A percentile compares a stretch with the other conserved stretches of the same genome.
Conservation (phyloP, 2,113 vertebrate genomes). For the Cairina moschata region DNA sequence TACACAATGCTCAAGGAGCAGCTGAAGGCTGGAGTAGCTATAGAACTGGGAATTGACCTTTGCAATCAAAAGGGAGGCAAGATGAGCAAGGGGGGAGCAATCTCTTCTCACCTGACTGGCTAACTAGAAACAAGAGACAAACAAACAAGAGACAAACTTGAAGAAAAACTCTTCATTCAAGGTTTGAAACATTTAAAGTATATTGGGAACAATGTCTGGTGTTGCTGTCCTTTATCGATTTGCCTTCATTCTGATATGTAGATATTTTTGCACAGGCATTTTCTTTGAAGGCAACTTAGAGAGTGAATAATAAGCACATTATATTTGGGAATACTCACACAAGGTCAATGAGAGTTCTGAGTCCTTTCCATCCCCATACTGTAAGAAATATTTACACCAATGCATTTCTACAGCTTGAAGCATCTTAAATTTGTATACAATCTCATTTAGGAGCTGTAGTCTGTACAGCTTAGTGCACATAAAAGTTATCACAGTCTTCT, state of each 20-base stretch:
- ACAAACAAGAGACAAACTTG: not conserved
- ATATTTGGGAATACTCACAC: not conserved
- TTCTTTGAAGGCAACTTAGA: not conserved
- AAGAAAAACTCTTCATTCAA: not conserved
- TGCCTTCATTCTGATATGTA: not conserved
- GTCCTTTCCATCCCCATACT: not conserved
- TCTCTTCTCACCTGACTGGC: not conserved
- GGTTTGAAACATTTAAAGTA: not conserved
- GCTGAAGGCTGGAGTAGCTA: not conserved
- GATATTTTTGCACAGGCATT: not conserved
- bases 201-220: not conserved
- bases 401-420: not conserved
- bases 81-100: not conserved
- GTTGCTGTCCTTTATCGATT: not conserved
- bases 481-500: not conserved
- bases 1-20: not conserved
- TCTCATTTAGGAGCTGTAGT: not conserved
- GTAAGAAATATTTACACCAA: not conserved
- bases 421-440: not conserved
- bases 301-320: not conserved
- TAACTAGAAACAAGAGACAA: not conserved
- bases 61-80: not conserved
- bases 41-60: not conserved
- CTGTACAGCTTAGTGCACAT: not conserved
- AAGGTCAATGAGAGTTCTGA: not conserved